Conservation (phyloP, 1,140 invertebrate genomes). For the Pseudoatta argentina region DNA sequence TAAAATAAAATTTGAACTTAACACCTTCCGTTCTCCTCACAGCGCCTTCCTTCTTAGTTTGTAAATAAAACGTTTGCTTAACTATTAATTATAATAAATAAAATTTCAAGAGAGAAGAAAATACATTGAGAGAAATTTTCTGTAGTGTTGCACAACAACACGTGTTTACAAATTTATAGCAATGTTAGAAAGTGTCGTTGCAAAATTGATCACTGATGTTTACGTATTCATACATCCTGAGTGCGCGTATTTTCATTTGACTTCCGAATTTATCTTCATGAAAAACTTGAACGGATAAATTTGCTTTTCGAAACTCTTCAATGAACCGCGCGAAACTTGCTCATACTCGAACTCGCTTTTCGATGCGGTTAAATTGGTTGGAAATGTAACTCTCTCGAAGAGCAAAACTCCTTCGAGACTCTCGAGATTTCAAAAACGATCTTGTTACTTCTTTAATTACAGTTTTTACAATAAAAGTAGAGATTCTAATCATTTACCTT, state of each 20-base stretch:
- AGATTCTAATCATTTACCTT: background rate
- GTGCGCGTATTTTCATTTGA: conserved; percentile 34
- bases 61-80: background rate
- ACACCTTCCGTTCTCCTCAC: background rate
- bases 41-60: background rate
- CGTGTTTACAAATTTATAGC: background rate
- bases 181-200: background rate
- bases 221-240: conserved; percentile 40
- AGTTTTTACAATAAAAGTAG: background rate
- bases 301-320: conserved; percentile 17
- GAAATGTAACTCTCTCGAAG: conserved; percentile 23
- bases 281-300: conserved; percentile 42
- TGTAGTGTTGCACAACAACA: background rate
- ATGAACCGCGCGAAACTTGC: conserved; percentile 3
- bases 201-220: background rate
- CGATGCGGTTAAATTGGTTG: conserved; percentile 24
- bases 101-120: background rate
- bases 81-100: background rate
- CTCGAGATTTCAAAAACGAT: conserved; percentile 14
- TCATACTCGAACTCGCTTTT: background rate
- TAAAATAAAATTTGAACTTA: background rate
- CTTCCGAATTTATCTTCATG: conserved; percentile 28
- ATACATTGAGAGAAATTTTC: background rate
- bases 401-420: background rate
- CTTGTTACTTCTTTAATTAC: conserved; percentile 4